phyloP scores from a whole-genome alignment of 2,888 invertebrate species.

The Mythimna vitellina region DNA sequence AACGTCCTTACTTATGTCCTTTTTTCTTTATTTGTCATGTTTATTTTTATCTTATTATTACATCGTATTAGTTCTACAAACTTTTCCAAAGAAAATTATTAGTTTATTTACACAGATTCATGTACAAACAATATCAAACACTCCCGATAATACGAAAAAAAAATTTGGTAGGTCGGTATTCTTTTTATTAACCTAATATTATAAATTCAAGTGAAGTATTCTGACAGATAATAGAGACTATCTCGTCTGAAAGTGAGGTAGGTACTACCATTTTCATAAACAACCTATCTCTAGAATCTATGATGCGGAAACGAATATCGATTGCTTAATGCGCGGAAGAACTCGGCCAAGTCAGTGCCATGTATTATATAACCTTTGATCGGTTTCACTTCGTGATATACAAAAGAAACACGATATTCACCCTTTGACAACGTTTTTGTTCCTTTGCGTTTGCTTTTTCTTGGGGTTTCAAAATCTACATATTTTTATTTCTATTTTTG shows the following conservation, averaged over 20 bases:
- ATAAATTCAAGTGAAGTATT: background rate
- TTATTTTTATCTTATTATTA: background rate
- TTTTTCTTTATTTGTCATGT: background rate
- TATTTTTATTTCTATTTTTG: background rate
- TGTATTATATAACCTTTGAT: conserved; percentile 42
- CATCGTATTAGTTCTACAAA: background rate
- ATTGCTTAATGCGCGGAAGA: conserved; percentile 54
- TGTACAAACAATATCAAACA: background rate
- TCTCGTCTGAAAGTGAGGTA: background rate
- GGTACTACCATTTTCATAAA: conserved; percentile 14
- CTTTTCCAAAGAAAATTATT: background rate
- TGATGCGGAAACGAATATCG: conserved; percentile 45
- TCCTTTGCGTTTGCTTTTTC: background rate
- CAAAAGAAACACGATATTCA: conserved; percentile 36
- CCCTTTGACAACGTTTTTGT: conserved; percentile 10
- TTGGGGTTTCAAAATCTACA: background rate
- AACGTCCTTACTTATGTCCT: background rate
- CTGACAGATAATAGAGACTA: background rate
- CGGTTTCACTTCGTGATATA: conserved; percentile 34
- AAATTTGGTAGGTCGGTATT: no score
- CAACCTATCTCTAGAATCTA: conserved; percentile 27
- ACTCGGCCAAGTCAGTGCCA: conserved; percentile 33
- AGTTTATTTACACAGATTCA: background rate
- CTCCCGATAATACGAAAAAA: background rate
- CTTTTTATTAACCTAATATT: background rate